Evolutionary conservation across 2,888 invertebrate species (phyloP), one percentile per base, ranked within the genome.

Genomic region (Stenolophus ochropezus): DNA sequence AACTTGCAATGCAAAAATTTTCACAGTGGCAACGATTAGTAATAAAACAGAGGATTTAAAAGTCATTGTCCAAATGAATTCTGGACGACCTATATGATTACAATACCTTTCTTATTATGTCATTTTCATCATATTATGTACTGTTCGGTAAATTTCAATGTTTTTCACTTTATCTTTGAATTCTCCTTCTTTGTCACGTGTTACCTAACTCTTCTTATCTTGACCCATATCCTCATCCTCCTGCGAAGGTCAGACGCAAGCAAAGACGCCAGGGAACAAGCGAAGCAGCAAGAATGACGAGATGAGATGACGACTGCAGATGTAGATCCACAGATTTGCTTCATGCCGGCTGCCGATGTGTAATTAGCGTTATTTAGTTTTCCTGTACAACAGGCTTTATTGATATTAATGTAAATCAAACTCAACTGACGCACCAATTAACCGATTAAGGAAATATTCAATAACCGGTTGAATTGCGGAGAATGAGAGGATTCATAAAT

Each of bases 371-470:
- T 75, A 75, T 75, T 75, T 75, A 75, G 75, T 75, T 75, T 75
- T 75, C 75, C 75, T 51, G 75, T 75, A 14, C 25, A 27, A 75
- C 23, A 53, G 18, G 14, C 23, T 51, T 65, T 78, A 78, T 78
- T 78, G 56, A 78, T 78, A 78, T 78, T 78, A 78, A 78, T 78
- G 78, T 65, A 69, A 78, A 65, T 78, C 49, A 65, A 69, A 65
- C 33, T 42, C 33, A 42, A 42, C 51, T 20, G 69, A 69, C 69
- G 14, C 23, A 47, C 78, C 69, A 78, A 61, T 77, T 77, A 77
- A 77, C 77, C 61, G 77, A 77, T 77, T 77, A 77, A 77, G 77
- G 77, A 77, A 47, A 61, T 61, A 61, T 61, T 58, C 61, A 77
- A 77, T 77, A 77, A 77, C 58, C 23, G 61, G 73, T 73, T 73